phyloP scores from a whole-genome alignment of 2,797 vertebrate species.

The Sebastes vulpes region DNA sequence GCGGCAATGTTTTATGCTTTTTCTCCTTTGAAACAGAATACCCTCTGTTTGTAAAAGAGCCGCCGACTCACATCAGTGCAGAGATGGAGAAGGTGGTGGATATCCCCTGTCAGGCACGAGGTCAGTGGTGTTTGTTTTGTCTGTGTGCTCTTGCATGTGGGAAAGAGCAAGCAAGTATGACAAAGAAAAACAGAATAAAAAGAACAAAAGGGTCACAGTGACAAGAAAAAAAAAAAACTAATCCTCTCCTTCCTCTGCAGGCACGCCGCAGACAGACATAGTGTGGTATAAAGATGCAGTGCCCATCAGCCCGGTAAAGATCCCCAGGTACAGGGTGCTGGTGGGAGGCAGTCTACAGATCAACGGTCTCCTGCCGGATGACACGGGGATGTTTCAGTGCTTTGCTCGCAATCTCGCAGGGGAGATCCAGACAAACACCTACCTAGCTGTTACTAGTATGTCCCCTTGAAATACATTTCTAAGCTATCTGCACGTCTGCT shows the following conservation, averaged over 20 bases:
- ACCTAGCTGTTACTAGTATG: slow-evolving; percentile 97
- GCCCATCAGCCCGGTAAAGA: slow-evolving; percentile 89
- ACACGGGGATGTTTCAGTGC: slow-evolving; percentile 99
- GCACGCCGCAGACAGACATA: slow-evolving; percentile 91
- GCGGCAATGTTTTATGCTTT: neutral
- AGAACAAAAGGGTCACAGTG: slow-evolving; percentile 7
- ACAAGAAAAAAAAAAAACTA: slow-evolving; percentile 1
- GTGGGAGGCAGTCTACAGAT: slow-evolving; percentile 93
- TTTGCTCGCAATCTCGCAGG: slow-evolving; percentile 93
- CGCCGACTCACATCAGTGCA: slow-evolving; percentile 93
- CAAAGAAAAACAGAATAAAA: slow-evolving; percentile 9
- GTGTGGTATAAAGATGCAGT: slow-evolving; percentile 97
- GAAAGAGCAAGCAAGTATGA: neutral
- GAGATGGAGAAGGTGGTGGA: slow-evolving; percentile 99
- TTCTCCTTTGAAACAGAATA: slow-evolving; percentile 83
- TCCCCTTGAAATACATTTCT: slow-evolving; percentile 47
- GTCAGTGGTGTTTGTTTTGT: slow-evolving; percentile 57
- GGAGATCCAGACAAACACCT: slow-evolving; percentile 97
- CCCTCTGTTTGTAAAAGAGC: slow-evolving; percentile 93
- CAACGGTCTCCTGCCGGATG: slow-evolving; percentile 93
- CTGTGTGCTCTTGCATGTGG: neutral
- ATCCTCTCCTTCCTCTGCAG: slow-evolving; percentile 76
- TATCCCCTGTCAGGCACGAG: slow-evolving; percentile 94
- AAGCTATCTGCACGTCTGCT: slow-evolving; percentile 33
- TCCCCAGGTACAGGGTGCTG: slow-evolving; percentile 91